Evolutionary conservation across 2,113 vertebrate genomes (phyloP).

Genomic region (Psephotus haematonotus): DNA sequence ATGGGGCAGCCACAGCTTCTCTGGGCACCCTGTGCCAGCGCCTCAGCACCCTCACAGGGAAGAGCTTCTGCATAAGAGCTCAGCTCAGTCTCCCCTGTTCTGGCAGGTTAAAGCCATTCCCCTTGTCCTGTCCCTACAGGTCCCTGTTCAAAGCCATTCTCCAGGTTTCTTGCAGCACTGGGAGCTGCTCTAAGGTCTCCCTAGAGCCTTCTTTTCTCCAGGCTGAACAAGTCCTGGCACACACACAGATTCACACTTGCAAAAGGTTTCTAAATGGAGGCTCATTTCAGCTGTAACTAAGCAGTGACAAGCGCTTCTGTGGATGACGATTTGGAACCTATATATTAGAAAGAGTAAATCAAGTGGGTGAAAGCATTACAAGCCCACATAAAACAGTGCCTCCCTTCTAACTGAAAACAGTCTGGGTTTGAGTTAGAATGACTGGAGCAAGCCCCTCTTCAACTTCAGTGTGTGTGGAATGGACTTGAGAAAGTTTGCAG

Average conservation of each 20-base stretch:
- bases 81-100: background rate
- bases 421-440: background rate
- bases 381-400: background rate
- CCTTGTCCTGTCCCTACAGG: background rate
- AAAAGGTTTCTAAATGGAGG: background rate
- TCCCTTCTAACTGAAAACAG: background rate
- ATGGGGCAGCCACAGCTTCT: too few relatives aligned
- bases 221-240: background rate
- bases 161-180: background rate
- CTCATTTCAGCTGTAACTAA: constrained; percentile 1
- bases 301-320: background rate
- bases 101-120: background rate
- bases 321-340: background rate
- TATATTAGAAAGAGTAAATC: background rate
- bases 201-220: background rate
- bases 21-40: too few relatives aligned
- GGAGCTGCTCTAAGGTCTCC: background rate
- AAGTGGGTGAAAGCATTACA: background rate
- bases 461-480: background rate
- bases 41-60: background rate
- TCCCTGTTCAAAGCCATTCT: background rate
- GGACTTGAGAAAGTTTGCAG: background rate
- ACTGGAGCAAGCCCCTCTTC: background rate
- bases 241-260: background rate
- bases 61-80: background rate